Base-by-base conservation (phyloP, 2,888 invertebrate species). In the Eupithecia pulchellata region DNA sequence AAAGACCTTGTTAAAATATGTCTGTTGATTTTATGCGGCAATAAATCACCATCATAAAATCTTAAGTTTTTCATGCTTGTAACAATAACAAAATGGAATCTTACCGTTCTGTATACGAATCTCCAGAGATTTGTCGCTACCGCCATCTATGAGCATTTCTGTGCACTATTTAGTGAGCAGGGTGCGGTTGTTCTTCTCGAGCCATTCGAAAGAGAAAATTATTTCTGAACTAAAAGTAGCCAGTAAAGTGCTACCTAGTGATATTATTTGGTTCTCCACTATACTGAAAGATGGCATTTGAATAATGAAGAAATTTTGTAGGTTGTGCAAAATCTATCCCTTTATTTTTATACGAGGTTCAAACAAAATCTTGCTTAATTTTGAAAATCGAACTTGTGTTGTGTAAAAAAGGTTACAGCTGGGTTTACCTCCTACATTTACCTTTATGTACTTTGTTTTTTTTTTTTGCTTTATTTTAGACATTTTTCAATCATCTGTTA, bases 241-340 rank as follows among this genome's bases (percentile, higher is more conserved):
- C 42, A 20, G 42, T 9, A n/a, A 9, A 8, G 42, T 14, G 29
- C 17, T 27, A 11, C 39, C 13, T 6, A 20, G 42, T 14, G 11
- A 34, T 14, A 11, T 39, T 61, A 25, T 55, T 39, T 57, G 4
- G 63, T 70, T 32, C 42, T 0, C 13, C 0, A 17, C 58, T 2
- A 0, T 6, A 27, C n/a, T 30, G 25, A 74, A 17, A 78, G 78
- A 75, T 77, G 71, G 68, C 75, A 58, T 61, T 25, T 11, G 4
- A 20, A 20, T 4, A 0, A 47, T 1, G 4, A 20, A 47, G 2
- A 47, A 6, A 11, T 2, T 6, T 32, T 32, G 6, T 32, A 6
- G 32, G 32, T 4, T 32, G 32, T 32, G 6, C 4, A 6, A 4
- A 32, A 4, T 47, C 47, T 25, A 20, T 25, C 11, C 11, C 20